Conservation (phyloP, 2,113 vertebrate genomes). For the Ancistrus triradiatus region DNA sequence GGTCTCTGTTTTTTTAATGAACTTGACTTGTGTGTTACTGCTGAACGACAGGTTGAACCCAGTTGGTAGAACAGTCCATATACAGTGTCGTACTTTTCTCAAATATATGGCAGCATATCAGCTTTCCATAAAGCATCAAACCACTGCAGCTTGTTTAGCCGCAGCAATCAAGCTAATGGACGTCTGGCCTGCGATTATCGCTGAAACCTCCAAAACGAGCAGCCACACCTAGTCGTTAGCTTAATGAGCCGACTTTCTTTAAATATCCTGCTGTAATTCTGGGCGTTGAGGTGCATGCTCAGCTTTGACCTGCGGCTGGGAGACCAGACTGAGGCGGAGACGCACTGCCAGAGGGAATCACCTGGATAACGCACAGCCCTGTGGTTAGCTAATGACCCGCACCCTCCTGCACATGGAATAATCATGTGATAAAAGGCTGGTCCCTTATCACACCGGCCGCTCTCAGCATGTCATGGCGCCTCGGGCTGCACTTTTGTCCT, state of each 20-base stretch:
- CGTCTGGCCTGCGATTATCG: neutral
- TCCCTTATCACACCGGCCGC: constrained; percentile 3
- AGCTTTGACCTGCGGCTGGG: neutral
- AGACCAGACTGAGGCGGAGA: constrained; percentile 6
- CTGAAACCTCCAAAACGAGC: neutral
- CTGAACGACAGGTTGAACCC: too few species aligned
- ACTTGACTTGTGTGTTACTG: too few species aligned
- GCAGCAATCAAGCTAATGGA: constrained; percentile 11
- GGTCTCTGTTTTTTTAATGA: too few species aligned
- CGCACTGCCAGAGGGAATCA: constrained; percentile 2
- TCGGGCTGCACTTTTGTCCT: constrained; percentile 4
- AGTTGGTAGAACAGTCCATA: too few species aligned
- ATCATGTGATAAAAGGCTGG: constrained; percentile 28
- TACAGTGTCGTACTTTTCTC: too few species aligned
- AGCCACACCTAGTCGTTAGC: neutral
- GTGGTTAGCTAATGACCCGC: constrained; percentile 5
- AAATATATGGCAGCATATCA: neutral
- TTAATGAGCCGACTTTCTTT: constrained; percentile 1
- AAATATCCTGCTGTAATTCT: too few species aligned
- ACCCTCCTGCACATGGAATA: constrained; percentile 18
- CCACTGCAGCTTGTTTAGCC: too few species aligned
- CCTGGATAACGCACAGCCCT: neutral
- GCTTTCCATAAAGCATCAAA: too few species aligned
- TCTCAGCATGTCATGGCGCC: constrained; percentile 14
- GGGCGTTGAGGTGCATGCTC: too few species aligned